phyloP scores from a whole-genome alignment of 2,888 invertebrate genomes.

The Epistrophe grossulariae region DNA sequence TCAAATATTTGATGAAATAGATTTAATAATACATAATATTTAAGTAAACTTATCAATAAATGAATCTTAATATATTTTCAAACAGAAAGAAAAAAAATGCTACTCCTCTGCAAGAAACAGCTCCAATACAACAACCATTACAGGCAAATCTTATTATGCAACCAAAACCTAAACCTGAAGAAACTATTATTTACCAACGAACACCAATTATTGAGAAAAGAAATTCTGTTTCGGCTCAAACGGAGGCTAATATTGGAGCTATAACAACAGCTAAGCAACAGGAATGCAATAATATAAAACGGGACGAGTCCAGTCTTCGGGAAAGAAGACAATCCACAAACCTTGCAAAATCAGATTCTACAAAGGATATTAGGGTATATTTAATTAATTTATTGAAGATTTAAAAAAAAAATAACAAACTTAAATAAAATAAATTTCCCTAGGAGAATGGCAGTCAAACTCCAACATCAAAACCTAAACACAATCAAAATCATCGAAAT shows the following conservation, averaged over 20 bases:
- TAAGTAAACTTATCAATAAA: neutral
- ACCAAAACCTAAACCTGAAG: conserved; percentile 69
- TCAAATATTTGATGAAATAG: no score
- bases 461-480: conserved; percentile 81
- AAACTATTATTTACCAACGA: conserved; percentile 62
- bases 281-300: conserved; percentile 78
- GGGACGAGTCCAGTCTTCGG: conserved; percentile 79
- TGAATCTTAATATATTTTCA: neutral
- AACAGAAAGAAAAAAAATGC: conserved; percentile 76
- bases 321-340: conserved; percentile 81
- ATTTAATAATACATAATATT: no score
- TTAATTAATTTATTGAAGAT: neutral
- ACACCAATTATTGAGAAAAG: conserved; percentile 79
- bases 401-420: neutral
- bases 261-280: conserved; percentile 80
- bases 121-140: conserved; percentile 57
- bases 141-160: conserved; percentile 48
- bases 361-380: conserved; percentile 76
- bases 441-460: conserved; percentile 81
- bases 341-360: conserved; percentile 67
- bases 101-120: conserved; percentile 63
- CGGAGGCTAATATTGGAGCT: conserved; percentile 80
- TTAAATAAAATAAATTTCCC: neutral
- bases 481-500: conserved; percentile 81
- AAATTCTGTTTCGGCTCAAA: conserved; percentile 83